Evolutionary conservation across 2,888 invertebrate genomes (phyloP).

Genomic region (Zaprionus bogoriensis): DNA sequence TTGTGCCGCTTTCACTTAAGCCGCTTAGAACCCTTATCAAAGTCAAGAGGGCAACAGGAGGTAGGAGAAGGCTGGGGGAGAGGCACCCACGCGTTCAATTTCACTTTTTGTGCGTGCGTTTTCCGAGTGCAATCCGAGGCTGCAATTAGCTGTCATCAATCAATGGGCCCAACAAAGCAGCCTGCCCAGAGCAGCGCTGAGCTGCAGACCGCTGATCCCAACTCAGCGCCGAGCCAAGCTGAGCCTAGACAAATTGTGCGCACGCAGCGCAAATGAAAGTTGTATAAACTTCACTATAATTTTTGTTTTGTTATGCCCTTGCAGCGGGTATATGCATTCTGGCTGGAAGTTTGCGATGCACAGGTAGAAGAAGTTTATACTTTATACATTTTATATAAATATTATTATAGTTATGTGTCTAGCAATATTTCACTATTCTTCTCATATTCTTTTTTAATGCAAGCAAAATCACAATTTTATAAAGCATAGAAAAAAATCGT

Average conservation of each 20-base stretch:
- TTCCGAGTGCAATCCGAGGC: slow-evolving; percentile 46
- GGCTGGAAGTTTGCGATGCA: neutral
- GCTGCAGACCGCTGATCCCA: neutral
- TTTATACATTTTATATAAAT: too few relatives aligned
- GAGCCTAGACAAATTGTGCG: slow-evolving; percentile 61
- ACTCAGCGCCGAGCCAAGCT: neutral
- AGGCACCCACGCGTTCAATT: slow-evolving; percentile 60
- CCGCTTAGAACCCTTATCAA: slow-evolving; percentile 71
- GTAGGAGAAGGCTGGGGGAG: neutral
- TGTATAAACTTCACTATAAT: slow-evolving; percentile 15
- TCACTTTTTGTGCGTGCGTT: slow-evolving; percentile 47
- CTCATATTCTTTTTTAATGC: too few relatives aligned
- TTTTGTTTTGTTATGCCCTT: slow-evolving; percentile 4
- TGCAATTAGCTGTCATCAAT: slow-evolving; percentile 80
- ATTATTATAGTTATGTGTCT: too few relatives aligned
- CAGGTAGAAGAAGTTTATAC: too few relatives aligned
- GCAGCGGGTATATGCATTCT: neutral
- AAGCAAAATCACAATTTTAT: too few relatives aligned
- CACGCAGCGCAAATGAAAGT: slow-evolving; percentile 69
- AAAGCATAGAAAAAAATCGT: too few relatives aligned
- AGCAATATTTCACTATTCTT: too few relatives aligned
- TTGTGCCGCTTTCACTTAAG: slow-evolving; percentile 53
- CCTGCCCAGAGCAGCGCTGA: neutral
- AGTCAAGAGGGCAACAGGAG: slow-evolving; percentile 20
- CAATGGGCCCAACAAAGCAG: slow-evolving; percentile 68